Evolutionary conservation across 2,888 invertebrate genomes (phyloP), one percentile per base, ranked within the genome.

Genomic region (Hofmannophila pseudospretella): DNA sequence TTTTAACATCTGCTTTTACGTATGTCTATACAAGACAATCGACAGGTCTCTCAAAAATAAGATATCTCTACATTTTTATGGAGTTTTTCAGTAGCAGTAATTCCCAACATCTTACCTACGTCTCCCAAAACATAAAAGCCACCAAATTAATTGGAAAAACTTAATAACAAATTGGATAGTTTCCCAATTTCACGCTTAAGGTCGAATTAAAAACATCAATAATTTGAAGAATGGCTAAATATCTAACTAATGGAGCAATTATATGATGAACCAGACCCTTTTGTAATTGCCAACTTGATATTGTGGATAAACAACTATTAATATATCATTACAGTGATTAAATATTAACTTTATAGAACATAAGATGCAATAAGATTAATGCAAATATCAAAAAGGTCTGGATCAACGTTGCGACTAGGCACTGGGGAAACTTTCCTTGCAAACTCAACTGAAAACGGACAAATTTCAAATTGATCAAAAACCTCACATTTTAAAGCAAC

Each of bases 231-330:
- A 81, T 79, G 75, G 67, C 84, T 84, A 84, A 76, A 79, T 79
- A 67, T 74, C 75, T 85, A 86, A 77, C 84, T 84, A 85, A 84
- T 84, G 80, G 82, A 84, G 82, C 84, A 78, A 76, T 75, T 67
- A 71, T 67, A 72, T 67, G 66, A 58, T 63, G 59, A 67, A 71
- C 69, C 74, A 75, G 84, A 79, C 73, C 74, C 72, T 76, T 76
- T 76, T 57, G 62, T 64, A 51, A 29, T 40, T 49, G 55, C 53
- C 43, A 55, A 51, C 50, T 51, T 42, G 45, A 5, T 16, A 16
- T 5, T 4, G 16, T 16, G 5, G 16, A 16, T 16, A 16, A 16
- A 16, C 16, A 16, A 16, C 16, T 16, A 16, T 16, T 16, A 16
- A 16, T 4, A 16, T 5, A 16, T 3, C 16, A 5, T 3, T 16